Percentiles rank a stretch among this genome's conserved stretches.
Evolutionary conservation across 2,113 vertebrate genomes (phyloP).

Genomic region (Sardina pilchardus): DNA sequence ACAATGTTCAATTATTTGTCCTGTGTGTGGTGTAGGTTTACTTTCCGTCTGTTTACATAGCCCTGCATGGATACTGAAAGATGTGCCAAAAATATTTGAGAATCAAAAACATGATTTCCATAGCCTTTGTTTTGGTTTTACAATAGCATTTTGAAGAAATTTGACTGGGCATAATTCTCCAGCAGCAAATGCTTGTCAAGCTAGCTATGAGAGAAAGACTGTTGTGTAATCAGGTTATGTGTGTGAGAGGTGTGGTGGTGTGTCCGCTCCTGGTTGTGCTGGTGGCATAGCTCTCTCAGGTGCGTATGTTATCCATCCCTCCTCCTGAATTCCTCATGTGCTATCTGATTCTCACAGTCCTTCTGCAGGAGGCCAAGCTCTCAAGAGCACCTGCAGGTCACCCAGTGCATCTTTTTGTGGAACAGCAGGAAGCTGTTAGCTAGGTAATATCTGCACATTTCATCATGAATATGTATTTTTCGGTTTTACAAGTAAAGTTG

Average conservation of each 20-base stretch:
- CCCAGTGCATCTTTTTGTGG: not conserved
- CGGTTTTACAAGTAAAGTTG: too few relatives aligned
- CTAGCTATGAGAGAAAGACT: not conserved
- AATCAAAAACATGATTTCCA: not conserved
- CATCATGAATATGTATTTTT: not conserved
- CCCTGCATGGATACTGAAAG: not conserved
- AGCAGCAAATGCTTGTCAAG: not conserved
- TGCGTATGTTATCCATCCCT: slow-evolving; percentile 15
- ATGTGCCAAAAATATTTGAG: not conserved
- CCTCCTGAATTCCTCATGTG: slow-evolving; percentile 37
- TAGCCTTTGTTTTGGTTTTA: not conserved
- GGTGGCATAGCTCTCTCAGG: slow-evolving; percentile 12
- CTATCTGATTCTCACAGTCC: slow-evolving; percentile 33
- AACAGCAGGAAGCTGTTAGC: not conserved
- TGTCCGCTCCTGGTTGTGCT: not conserved
- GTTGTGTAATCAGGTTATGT: not conserved
- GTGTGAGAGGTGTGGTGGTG: not conserved
- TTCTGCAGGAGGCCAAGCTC: not conserved
- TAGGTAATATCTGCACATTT: too few relatives aligned
- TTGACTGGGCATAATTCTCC: not conserved
- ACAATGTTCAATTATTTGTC: not conserved
- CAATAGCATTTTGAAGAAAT: not conserved
- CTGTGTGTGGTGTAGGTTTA: not conserved
- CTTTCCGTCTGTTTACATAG: not conserved
- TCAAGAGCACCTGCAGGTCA: not conserved